Evolutionary conservation across 2,797 vertebrate species (phyloP).

Genomic region (Characodon lateralis): DNA sequence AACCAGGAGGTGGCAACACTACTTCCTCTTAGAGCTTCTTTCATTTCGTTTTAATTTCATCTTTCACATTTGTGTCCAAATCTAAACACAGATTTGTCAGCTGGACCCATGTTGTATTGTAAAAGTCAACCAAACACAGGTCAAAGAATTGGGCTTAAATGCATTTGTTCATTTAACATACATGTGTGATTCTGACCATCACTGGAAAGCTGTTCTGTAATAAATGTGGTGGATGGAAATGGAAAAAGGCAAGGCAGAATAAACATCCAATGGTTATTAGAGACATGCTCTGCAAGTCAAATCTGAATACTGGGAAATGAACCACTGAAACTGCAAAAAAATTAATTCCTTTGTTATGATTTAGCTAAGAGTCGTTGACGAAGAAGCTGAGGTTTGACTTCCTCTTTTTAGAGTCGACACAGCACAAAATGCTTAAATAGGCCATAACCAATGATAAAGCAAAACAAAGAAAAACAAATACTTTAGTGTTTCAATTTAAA

Average conservation of each 20-base stretch:
- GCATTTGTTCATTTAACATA: conserved; percentile 20
- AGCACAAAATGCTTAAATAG: background rate
- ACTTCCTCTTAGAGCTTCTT: background rate
- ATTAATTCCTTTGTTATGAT: conserved; percentile 10
- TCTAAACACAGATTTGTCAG: background rate
- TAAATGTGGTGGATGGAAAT: conserved; percentile 33
- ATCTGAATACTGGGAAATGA: conserved; percentile 12
- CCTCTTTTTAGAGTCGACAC: background rate
- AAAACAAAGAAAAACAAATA: conserved; percentile 1
- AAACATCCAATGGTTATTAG: conserved; percentile 23
- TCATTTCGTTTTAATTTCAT: background rate
- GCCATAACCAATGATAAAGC: background rate
- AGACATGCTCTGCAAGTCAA: conserved; percentile 31
- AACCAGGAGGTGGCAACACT: conserved; percentile 75
- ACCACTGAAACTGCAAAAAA: conserved; percentile 4
- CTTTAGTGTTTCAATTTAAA: background rate
- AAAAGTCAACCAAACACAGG: background rate
- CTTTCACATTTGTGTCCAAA: background rate
- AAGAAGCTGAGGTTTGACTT: conserved; percentile 16
- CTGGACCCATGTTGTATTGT: background rate
- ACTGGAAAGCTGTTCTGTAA: conserved; percentile 26
- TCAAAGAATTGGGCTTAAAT: conserved; percentile 12
- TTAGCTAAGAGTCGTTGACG: background rate
- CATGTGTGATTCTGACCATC: conserved; percentile 19
- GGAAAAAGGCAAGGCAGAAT: conserved; percentile 19